Evolutionary conservation across 2,113 vertebrate genomes (phyloP), one percentile per base, ranked within the genome.

Genomic region (Bucco capensis): DNA sequence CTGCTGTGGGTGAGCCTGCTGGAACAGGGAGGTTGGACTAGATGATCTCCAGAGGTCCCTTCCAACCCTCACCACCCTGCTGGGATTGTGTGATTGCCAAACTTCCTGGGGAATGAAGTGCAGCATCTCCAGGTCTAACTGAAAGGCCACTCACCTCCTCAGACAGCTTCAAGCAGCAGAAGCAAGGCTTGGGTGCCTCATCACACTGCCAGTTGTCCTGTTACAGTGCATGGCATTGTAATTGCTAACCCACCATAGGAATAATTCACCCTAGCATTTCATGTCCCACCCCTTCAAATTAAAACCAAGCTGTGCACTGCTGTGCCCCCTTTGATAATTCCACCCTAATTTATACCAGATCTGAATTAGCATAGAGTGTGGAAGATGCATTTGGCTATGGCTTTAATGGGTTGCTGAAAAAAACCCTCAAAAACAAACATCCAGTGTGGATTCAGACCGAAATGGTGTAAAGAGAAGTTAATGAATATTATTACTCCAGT

Each of bases 391-490:
- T 88, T 54, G 61, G 76, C 66, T 77, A 15, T 30, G 30, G 57
- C 19, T 53, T 51, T 57, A 53, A 72, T 44, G 47, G 62, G 10
- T 84, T 84, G 38, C 40, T 13, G 1, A 25, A 33, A 28, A 37
- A 16, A 42, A 11, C 15, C 33, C 21, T 9, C 14, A 16, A 33
- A 22, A 58, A 35, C 31, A 93, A 71, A 82, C 51, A 86, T 30
- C 75, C 46, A 92, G 62, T 40, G 25, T 83, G 58, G 87, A 92
- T 83, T 86, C 93, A 83, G 87, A 96, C 92, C 96, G 81, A 95
- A 96, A 69, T 82, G 86, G 83, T 94, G 94, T 95, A 96, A 96
- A 95, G 94, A 95, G 75, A 96, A 97, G 94, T 95, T 96, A 97
- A 96, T 95, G 95, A 96, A 96, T 95, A 95, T 90, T 95, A 92